Base-by-base conservation (phyloP, 2,888 invertebrate genomes). In the Priocnemis perturbator region DNA sequence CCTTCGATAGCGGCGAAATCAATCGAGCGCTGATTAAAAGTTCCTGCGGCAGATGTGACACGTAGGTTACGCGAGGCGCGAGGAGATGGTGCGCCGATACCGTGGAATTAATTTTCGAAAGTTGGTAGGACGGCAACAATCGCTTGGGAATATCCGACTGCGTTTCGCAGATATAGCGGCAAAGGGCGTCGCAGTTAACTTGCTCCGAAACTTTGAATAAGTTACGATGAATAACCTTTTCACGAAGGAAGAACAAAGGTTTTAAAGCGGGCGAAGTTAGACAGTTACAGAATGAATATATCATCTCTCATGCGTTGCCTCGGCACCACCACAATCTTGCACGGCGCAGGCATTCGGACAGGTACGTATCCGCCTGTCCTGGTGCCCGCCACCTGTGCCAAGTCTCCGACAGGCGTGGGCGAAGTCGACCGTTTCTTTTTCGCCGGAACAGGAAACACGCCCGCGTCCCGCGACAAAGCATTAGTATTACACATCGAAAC, bases 311-410 rank as follows among this genome's bases (percentile, higher is more conserved):
- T 50, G 50, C 50, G 50, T 19, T 19, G 9, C 50, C 17, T 5
- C 50, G 50, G 50, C 17, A 37, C 11, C 37, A 37, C 37, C 37
- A 37, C 37, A 50, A 50, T 50, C 50, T 50, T 63, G 53, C 45
- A 50, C 45, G 64, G 45, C 26, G 64, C 57, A 64, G 68, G 62
- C 63, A 52, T 66, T 66, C 30, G 52, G 69, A 73, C 73, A 64
- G 73, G 61, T 62, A 59, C 47, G 69, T 62, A 60, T 52, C 58
- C 66, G 63, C 21, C 37, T 63, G 57, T 52, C 53, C 56, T 52
- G 63, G 37, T 53, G 26, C 50, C n/a, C 37, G 63, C 23, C 66
- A 67, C 69, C 72, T 72, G 73, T 53, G 67, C 64, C 67, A 9
- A 45, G 47, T 64, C 52, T 52, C 14, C 56, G 45, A 20, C 47